A percentile compares a stretch with the other conserved stretches of the same genome.
phyloP scores from a whole-genome alignment of 2,113 vertebrate species.

The Loxodonta africana region DNA sequence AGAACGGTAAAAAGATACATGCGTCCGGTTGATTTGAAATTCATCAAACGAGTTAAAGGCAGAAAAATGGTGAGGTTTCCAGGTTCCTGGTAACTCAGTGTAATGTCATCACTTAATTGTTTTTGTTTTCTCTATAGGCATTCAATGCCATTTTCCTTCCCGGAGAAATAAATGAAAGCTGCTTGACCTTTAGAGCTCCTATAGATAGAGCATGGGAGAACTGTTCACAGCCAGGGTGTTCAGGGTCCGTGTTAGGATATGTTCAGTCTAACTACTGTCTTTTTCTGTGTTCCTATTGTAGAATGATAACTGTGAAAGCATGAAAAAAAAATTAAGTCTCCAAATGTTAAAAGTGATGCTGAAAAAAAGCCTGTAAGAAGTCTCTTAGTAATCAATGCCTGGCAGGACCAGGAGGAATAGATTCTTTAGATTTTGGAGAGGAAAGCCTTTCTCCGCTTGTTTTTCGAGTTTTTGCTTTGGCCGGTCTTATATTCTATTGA shows the following conservation, averaged over 20 bases:
- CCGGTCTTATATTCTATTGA: slow-evolving; percentile 26
- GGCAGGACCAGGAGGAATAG: slow-evolving; percentile 13
- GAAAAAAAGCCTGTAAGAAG: slow-evolving; percentile 23
- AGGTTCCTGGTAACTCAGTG: slow-evolving; percentile 46
- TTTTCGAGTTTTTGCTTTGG: slow-evolving; percentile 52
- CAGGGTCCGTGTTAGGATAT: slow-evolving; percentile 37
- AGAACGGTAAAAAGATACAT: slow-evolving; percentile 39
- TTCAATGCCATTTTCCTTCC: slow-evolving; percentile 54
- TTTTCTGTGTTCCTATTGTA: slow-evolving; percentile 58
- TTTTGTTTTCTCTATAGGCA: slow-evolving; percentile 65
- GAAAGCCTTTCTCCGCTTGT: slow-evolving; percentile 31
- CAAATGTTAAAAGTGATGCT: slow-evolving; percentile 70
- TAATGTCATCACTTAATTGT: slow-evolving; percentile 64
- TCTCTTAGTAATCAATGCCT: slow-evolving; percentile 52
- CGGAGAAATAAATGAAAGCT: slow-evolving; percentile 71
- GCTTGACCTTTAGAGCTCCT: slow-evolving; percentile 63
- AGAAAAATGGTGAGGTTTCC: slow-evolving; percentile 56
- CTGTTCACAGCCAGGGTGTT: neutral
- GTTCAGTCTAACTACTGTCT: slow-evolving; percentile 22
- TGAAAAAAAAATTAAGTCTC: slow-evolving; percentile 58
- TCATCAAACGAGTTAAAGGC: slow-evolving; percentile 61
- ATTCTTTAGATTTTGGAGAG: slow-evolving; percentile 51
- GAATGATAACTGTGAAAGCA: slow-evolving; percentile 63
- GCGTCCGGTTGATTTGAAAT: slow-evolving; percentile 68
- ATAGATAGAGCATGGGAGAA: slow-evolving; percentile 24